Evolutionary conservation across 2,888 invertebrate species (phyloP).

Genomic region (Pycnomerus fuliginosus): DNA sequence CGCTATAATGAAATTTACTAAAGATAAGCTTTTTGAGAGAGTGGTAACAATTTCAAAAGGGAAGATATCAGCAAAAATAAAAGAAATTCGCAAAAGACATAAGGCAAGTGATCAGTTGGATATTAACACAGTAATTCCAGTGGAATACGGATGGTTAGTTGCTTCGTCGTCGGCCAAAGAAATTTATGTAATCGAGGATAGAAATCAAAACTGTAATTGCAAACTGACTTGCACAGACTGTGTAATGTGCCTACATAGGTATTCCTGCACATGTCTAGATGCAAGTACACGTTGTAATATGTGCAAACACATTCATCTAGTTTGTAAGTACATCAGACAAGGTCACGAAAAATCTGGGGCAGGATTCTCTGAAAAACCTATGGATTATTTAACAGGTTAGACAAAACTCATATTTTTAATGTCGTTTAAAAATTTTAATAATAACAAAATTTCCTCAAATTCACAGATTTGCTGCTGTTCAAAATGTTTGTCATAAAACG

Average conservation of each 20-base stretch:
- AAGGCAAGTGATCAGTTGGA: not conserved
- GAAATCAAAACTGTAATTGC: not conserved
- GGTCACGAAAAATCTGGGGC: too few species aligned
- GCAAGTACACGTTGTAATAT: conserved; percentile 8
- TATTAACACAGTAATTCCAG: not conserved
- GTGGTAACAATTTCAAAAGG: conserved; percentile 13
- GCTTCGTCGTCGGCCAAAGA: not conserved
- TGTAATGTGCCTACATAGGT: conserved; percentile 1
- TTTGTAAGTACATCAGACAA: not conserved
- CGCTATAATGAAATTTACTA: conserved; percentile 29
- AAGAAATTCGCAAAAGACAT: not conserved
- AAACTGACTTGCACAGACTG: conserved; percentile 6
- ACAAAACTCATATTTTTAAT: too few species aligned
- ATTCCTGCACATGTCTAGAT: conserved; percentile 7
- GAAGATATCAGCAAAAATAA: conserved; percentile 1
- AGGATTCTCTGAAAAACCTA: too few species aligned
- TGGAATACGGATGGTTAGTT: conserved; percentile 1
- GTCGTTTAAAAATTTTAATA: too few species aligned
- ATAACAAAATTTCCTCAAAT: too few species aligned
- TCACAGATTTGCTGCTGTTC: too few species aligned
- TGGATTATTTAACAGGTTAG: too few species aligned
- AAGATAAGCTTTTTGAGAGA: conserved; percentile 28
- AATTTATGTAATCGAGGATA: conserved; percentile 1
- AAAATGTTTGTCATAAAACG: too few species aligned
- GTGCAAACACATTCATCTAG: conserved; percentile 13